phyloP scores from a whole-genome alignment of 2,113 vertebrate species.

The Amblyornis subalaris region DNA sequence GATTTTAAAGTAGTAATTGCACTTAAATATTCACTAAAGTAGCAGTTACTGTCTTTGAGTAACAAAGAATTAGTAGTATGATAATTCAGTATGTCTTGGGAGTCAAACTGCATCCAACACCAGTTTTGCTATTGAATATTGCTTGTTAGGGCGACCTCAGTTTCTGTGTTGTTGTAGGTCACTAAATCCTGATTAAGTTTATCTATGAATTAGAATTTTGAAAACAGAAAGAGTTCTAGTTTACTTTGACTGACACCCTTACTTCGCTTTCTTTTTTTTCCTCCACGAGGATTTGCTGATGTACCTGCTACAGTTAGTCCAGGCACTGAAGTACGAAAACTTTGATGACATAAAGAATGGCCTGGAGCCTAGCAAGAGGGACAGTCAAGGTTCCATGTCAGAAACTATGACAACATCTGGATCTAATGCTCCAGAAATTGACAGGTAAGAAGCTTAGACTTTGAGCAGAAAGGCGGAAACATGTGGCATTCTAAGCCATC shows the following conservation, averaged over 20 bases:
- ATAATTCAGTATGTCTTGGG: background rate
- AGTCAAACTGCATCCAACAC: background rate
- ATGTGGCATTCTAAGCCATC: background rate
- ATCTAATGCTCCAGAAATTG: conserved; percentile 73
- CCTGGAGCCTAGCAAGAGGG: conserved; percentile 89
- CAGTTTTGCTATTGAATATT: background rate
- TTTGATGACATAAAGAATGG: conserved; percentile 93
- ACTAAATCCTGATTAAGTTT: background rate
- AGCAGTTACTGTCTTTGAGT: background rate
- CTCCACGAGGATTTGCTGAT: conserved; percentile 88
- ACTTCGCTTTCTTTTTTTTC: background rate
- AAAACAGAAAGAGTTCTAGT: background rate
- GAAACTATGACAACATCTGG: conserved; percentile 77
- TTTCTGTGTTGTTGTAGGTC: background rate
- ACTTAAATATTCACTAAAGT: background rate
- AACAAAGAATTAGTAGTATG: background rate
- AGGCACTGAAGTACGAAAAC: conserved; percentile 96
- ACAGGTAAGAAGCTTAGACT: conserved; percentile 77
- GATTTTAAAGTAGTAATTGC: background rate
- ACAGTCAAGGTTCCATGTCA: conserved; percentile 83
- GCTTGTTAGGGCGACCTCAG: background rate
- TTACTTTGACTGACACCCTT: background rate
- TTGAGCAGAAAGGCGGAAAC: background rate
- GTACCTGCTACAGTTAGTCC: conserved; percentile 96
- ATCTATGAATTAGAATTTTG: background rate